Percentiles rank a stretch among this genome's conserved stretches.
Evolutionary conservation across 2,113 vertebrate species (phyloP).

Genomic region (Odontesthes bonariensis): DNA sequence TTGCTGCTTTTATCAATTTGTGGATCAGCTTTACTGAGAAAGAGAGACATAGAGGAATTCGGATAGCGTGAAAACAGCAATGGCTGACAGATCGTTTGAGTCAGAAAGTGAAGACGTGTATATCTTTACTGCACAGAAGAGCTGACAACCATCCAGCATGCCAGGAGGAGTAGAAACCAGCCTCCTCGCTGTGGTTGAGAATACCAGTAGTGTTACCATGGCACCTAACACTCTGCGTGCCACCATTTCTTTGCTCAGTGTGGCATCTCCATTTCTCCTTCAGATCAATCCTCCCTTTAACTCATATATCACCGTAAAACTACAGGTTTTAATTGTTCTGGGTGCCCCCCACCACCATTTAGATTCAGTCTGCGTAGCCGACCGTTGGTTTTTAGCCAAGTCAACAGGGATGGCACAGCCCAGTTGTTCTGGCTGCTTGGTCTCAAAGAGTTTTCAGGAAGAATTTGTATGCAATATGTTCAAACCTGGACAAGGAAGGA

Average conservation of each 20-base stretch:
- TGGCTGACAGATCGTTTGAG: conserved; percentile 30
- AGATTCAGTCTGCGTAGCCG: neutral
- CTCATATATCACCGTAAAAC: conserved; percentile 42
- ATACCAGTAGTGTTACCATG: conserved; percentile 75
- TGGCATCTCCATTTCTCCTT: conserved; percentile 27
- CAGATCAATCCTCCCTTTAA: conserved; percentile 23
- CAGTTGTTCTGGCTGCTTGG: no score
- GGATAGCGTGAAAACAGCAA: conserved; percentile 28
- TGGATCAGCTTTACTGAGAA: neutral
- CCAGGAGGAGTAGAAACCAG: conserved; percentile 63
- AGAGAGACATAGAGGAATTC: neutral
- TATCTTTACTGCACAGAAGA: conserved; percentile 57
- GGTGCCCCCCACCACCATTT: conserved; percentile 1
- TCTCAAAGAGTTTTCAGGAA: neutral
- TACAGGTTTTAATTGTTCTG: conserved; percentile 3
- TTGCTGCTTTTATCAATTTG: neutral
- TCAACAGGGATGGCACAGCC: neutral
- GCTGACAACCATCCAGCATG: conserved; percentile 64
- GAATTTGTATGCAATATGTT: no score
- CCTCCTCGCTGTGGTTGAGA: conserved; percentile 37
- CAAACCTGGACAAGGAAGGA: neutral
- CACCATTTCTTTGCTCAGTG: conserved; percentile 55
- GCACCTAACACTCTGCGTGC: conserved; percentile 53
- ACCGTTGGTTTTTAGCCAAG: neutral
- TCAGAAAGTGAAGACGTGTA: conserved; percentile 39